Conservation (phyloP, 2,888 invertebrate genomes). For the Eugnorisma glareosa region DNA sequence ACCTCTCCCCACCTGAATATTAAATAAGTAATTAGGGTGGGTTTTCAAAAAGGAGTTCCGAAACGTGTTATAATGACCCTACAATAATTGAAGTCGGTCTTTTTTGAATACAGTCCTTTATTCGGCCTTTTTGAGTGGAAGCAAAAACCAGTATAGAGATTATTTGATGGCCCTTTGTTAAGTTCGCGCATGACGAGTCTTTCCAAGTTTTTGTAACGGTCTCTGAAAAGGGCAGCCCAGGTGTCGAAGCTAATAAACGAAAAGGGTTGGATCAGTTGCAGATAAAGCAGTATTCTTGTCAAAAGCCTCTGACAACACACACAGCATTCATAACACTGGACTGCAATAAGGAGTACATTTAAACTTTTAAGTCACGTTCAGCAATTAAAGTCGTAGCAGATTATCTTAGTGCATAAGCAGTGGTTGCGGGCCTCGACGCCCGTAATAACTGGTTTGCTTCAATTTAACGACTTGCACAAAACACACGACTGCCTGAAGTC, state of each 20-base stretch:
- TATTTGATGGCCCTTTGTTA: slow-evolving; percentile 39
- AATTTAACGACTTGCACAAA: slow-evolving; percentile 42
- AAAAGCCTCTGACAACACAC: neutral
- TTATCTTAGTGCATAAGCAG: slow-evolving; percentile 55
- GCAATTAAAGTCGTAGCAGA: slow-evolving; percentile 36
- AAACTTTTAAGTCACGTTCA: slow-evolving; percentile 48
- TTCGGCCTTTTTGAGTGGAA: slow-evolving; percentile 22
- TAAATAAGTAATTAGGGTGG: slow-evolving; percentile 54
- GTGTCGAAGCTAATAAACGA: slow-evolving; percentile 41
- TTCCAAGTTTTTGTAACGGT: slow-evolving; percentile 36
- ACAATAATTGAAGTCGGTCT: slow-evolving; percentile 39
- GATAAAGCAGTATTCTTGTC: slow-evolving; percentile 43
- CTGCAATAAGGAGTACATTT: slow-evolving; percentile 5
- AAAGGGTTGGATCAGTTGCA: slow-evolving; percentile 28
- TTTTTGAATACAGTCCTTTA: slow-evolving; percentile 41
- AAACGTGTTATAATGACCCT: slow-evolving; percentile 44
- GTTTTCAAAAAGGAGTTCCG: slow-evolving; percentile 26
- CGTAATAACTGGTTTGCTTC: slow-evolving; percentile 49
- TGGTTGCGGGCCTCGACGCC: slow-evolving; percentile 10
- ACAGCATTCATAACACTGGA: slow-evolving; percentile 2
- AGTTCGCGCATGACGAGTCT: slow-evolving; percentile 41
- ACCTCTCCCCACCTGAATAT: slow-evolving; percentile 36
- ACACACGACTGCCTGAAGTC: slow-evolving; percentile 15
- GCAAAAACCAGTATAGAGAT: slow-evolving; percentile 42
- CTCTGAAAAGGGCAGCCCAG: slow-evolving; percentile 24